Base-by-base conservation (phyloP, 2,888 invertebrate genomes). In the Melinaea marsaeus region DNA sequence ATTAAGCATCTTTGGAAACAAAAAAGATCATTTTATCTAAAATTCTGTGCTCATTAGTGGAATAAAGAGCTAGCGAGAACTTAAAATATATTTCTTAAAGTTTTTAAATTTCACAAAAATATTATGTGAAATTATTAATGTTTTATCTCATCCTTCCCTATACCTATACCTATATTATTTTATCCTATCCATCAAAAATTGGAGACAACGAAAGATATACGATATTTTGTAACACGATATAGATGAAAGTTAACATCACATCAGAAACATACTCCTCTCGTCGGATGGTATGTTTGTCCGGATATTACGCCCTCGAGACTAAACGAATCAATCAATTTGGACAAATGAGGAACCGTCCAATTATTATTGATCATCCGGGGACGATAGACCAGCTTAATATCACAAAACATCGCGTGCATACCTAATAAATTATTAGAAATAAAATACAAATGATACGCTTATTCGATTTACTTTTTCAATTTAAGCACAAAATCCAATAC, bases 291-390 rank as follows among this genome's bases (percentile, higher is more conserved):
- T 51, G 51, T 51, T 51, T 22, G 32, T 51, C 51, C 22, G 32
- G 51, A 51, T 51, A 51, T 51, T 51, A 32, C 51, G 32, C 51
- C 32, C 51, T 32, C 22, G 51, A 51, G 51, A 51, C 51, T 32
- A 51, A 51, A 51, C 32, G 22, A 32, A 48, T 48, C 48, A 48
- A 51, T 51, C 32, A 51, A 51, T 51, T 51, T 51, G 51, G 51
- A 51, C 51, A 51, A 51, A 51, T 51, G 51, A 32, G 51, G 51
- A 51, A 51, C 51, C 48, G 48, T 51, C 51, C 32, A 32, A 51
- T 32, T 51, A 51, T 51, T 51, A 51, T 51, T 51, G 51, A 51
- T 51, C 51, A 51, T 32, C 51, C 51, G 51, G 48, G 48, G 48
- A 13, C 48, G 48, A 48, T 48, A n/a, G 48, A 48, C 48, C 7